A percentile compares a stretch with the other conserved stretches of the same genome.
phyloP scores from a whole-genome alignment of 2,797 vertebrate genomes.

The Antrozous pallidus region DNA sequence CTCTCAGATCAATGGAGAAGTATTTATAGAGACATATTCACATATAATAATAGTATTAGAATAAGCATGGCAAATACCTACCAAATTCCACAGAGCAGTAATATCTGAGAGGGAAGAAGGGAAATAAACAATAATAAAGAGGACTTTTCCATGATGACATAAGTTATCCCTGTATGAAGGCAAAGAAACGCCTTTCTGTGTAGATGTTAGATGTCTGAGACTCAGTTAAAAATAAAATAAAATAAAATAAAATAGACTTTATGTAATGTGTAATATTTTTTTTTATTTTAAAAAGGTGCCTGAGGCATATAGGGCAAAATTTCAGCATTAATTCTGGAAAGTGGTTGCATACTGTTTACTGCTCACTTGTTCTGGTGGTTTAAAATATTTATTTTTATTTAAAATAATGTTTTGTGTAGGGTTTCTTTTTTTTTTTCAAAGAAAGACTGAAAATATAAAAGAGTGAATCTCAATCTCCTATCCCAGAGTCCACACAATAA shows the following conservation, averaged over 20 bases:
- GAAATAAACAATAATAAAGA: neutral
- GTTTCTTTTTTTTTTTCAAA: neutral
- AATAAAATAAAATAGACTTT: neutral
- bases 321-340: neutral
- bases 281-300: neutral
- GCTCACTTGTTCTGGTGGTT: neutral
- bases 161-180: conserved; percentile 33
- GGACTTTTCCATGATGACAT: neutral
- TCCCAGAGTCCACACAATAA: neutral
- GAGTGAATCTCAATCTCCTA: neutral
- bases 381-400: neutral
- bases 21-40: neutral
- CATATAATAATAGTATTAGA: neutral
- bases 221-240: neutral
- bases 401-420: neutral
- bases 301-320: neutral
- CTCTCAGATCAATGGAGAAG: neutral
- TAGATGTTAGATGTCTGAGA: conserved; percentile 33
- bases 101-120: neutral
- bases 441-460: neutral
- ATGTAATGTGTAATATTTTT: neutral
- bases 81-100: neutral
- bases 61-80: neutral
- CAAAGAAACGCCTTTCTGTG: neutral
- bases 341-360: neutral